A percentile compares a stretch with the other conserved stretches of the same genome.
Evolutionary conservation across 1,140 invertebrate genomes (phyloP).

Genomic region (Ylistrum balloti): DNA sequence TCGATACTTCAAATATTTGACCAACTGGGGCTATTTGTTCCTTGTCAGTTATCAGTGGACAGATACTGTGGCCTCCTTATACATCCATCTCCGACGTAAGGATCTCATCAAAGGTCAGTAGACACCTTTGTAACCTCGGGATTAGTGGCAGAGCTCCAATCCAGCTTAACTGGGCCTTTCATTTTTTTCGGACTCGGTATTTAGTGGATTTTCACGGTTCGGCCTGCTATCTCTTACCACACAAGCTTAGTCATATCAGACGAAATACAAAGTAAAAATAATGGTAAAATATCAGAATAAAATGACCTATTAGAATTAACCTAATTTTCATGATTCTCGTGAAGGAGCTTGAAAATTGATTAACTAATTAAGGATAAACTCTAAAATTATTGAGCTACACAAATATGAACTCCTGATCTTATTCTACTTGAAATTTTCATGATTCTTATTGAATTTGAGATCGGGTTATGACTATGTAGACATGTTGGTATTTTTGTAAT

Average conservation of each 20-base stretch:
- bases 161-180: neutral
- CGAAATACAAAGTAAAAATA: too few species aligned
- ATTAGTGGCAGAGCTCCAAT: neutral
- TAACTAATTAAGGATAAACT: too few species aligned
- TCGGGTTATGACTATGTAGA: too few species aligned
- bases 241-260: neutral
- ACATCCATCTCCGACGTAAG: conserved; percentile 3
- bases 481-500: too few species aligned
- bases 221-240: neutral
- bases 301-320: too few species aligned
- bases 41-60: conserved; percentile 12
- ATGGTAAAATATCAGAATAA: too few species aligned
- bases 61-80: neutral
- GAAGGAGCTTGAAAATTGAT: too few species aligned
- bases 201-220: neutral
- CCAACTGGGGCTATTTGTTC: conserved; percentile 12
- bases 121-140: neutral
- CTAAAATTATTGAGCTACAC: too few species aligned
- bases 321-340: too few species aligned
- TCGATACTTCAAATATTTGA: conserved; percentile 10
- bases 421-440: too few species aligned
- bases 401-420: too few species aligned
- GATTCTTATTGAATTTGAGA: too few species aligned
- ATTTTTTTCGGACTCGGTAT: neutral
- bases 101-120: conserved; percentile 21